phyloP scores from a whole-genome alignment of 1,140 invertebrate genomes.

The Hormaphis cornu region DNA sequence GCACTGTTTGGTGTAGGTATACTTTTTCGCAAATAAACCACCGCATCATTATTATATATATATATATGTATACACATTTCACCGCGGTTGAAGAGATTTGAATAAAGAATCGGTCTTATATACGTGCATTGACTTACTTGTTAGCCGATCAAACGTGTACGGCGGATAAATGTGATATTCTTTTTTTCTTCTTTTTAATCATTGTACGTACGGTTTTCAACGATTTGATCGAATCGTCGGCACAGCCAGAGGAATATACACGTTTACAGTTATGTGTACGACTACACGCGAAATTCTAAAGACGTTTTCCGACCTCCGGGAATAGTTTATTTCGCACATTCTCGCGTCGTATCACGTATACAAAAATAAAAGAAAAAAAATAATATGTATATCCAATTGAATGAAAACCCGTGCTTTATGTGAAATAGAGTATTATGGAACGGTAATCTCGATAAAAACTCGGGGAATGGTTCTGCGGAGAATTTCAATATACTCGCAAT shows the following conservation, averaged over 20 bases:
- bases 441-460: background rate
- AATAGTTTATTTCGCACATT: background rate
- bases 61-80: no score
- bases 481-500: background rate
- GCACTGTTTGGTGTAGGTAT: background rate
- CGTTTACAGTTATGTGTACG: no score
- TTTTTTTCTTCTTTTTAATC: background rate
- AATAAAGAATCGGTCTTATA: background rate
- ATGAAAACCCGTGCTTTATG: background rate
- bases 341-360: no score
- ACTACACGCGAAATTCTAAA: background rate
- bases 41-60: no score
- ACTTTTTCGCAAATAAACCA: background rate
- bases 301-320: background rate
- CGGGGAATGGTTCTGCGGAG: background rate
- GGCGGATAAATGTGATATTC: background rate
- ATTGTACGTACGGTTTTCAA: background rate
- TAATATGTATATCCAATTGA: background rate
- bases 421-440: background rate
- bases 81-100: background rate
- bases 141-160: background rate
- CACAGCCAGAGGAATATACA: no score
- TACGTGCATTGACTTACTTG: background rate
- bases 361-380: background rate
- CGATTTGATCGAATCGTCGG: background rate